Base-by-base conservation (phyloP, 2,113 vertebrate genomes). In the Sebastes fasciatus region DNA sequence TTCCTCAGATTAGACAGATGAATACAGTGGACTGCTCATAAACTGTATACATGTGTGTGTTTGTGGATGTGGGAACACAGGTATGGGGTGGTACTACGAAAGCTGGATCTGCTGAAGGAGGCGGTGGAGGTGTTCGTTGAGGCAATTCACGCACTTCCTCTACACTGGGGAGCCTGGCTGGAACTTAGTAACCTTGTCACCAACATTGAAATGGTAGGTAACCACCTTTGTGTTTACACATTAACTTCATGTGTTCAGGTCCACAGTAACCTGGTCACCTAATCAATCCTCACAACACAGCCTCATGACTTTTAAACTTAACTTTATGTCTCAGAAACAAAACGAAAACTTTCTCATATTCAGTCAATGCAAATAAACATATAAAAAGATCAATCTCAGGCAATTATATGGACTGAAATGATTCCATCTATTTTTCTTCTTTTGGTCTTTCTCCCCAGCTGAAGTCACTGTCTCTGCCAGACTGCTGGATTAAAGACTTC, bases 131-230 rank as follows among this genome's bases (percentile, higher is more conserved):
- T 99, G 23, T 99, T 99, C 73, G 97, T 99, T 49, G 97, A 98
- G 88, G 98, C 97, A 26, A 95, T 97, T 23, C 98, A 99, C 34
- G 91, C 96, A 45, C 95, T 99, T 67, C 98, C 98, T 84, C 95
- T 99, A 90, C 98, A 99, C 6, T 99, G 98, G 98, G 98, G 98
- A 79, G 96, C 98, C 9, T 99, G 98, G 98, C 93, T 99, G 82
- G 98, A 99, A 87, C 97, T 99, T 52, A 99, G 98, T 91, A 99
- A 99, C 93, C 96, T 99, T 66, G 97, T 99, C 93, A 99, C 97
- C 70, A 99, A 99, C 94, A 99, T 97, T 91, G 98, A 99, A 90
- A 99, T 99, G 98, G 98, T 99, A 96, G 98, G 98, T 99, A 96
- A 94, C 6, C 49, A 6, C 3, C 7, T 46, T 75, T 62, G 7